These are phyloP conservation scores for Sericinus montela DNA, from an alignment of 2,888 invertebrate genomes.

Conservation along the genomic window DNA sequence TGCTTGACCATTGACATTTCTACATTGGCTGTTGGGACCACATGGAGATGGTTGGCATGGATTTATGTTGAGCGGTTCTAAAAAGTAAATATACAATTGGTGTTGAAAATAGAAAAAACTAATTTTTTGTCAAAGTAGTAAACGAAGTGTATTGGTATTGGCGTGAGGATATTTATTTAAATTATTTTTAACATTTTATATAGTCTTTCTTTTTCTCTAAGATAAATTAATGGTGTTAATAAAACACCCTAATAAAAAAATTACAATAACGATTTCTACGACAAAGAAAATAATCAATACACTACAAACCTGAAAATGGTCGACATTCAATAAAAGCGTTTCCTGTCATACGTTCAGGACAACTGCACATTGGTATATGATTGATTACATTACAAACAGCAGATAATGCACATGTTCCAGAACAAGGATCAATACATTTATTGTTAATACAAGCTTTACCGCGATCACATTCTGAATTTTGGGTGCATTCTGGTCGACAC, in stretches of 20 bases:
- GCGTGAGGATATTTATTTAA: too few relatives aligned
- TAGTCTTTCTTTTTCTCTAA: too few relatives aligned
- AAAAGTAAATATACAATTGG: conserved; percentile 25
- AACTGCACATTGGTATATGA: conserved; percentile 80
- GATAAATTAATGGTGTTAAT: too few relatives aligned
- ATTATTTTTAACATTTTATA: too few relatives aligned
- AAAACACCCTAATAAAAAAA: too few relatives aligned
- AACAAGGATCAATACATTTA: conserved; percentile 89
- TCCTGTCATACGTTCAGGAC: conserved; percentile 82
- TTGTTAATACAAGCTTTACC: conserved; percentile 84
- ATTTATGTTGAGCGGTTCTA: conserved; percentile 72
- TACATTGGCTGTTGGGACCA: conserved; percentile 82
- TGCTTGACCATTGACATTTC: conserved; percentile 81
- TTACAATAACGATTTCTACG: too few relatives aligned
- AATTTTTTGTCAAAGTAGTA: too few relatives aligned
- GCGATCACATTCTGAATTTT: conserved; percentile 85
- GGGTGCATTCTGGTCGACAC: conserved; percentile 89
- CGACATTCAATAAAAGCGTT: conserved; percentile 84
- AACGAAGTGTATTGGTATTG: too few relatives aligned
- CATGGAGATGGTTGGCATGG: conserved; percentile 83
- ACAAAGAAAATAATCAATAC: not conserved
- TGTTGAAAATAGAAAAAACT: too few relatives aligned
- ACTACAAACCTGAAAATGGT: conserved; percentile 63
- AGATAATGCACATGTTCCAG: conserved; percentile 86
- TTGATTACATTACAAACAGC: conserved; percentile 85